A percentile compares a stretch with the other conserved stretches of the same genome.
These are phyloP conservation scores for Rhinatrema bivittatum DNA, from an alignment of 2,797 vertebrate genomes.

Conservation along the genomic window DNA sequence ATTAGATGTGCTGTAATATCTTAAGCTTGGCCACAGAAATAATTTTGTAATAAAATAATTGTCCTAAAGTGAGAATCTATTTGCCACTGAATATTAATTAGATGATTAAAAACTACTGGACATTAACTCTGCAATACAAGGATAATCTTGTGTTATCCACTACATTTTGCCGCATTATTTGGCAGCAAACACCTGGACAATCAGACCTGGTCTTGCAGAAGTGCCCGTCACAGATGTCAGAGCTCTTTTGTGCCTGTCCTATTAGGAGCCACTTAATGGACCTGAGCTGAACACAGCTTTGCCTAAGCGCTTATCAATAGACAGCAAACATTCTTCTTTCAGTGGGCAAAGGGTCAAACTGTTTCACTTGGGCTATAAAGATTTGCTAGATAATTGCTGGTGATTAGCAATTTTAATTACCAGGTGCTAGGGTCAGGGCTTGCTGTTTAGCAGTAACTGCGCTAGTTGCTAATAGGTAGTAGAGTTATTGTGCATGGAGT, in stretches of 20 bases:
- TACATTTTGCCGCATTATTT: too few relatives aligned
- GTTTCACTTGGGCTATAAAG: constrained; percentile 56
- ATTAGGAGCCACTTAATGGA: constrained; percentile 63
- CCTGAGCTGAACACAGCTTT: constrained; percentile 51
- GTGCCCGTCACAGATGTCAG: constrained; percentile 61
- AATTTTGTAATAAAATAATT: too few relatives aligned
- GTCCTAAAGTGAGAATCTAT: too few relatives aligned
- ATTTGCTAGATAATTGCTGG: constrained; percentile 71
- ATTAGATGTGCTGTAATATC: too few relatives aligned
- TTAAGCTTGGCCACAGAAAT: too few relatives aligned
- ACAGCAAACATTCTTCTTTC: constrained; percentile 63
- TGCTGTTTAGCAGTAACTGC: too few relatives aligned
- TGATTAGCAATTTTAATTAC: constrained; percentile 86
- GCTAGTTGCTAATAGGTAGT: constrained; percentile 48
- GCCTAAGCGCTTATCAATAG: constrained; percentile 59
- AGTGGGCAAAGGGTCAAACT: constrained; percentile 64
- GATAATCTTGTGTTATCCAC: too few relatives aligned
- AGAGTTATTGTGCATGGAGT: constrained; percentile 22
- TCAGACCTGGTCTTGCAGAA: constrained; percentile 50
- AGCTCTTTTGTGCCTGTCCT: constrained; percentile 64
- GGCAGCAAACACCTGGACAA: constrained; percentile 66
- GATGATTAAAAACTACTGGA: too few relatives aligned
- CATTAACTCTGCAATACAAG: too few relatives aligned
- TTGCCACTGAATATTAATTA: too few relatives aligned
- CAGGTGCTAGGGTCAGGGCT: too few relatives aligned